phyloP scores from a whole-genome alignment of 2,113 vertebrate species.

The Xerus inauris region DNA sequence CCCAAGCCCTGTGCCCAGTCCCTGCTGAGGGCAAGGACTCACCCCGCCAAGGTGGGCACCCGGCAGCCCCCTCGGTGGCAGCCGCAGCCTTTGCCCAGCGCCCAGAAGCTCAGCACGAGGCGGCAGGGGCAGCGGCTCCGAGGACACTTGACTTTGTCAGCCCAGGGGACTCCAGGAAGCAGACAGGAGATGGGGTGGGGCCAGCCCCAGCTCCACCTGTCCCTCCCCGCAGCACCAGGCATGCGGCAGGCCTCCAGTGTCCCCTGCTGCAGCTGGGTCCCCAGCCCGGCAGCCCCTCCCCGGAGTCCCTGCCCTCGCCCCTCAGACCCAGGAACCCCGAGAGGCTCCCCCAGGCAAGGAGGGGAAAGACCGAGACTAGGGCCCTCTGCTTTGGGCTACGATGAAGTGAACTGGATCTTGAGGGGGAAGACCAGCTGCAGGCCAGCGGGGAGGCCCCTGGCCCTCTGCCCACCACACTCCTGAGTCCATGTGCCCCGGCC shows the following conservation, averaged over 20 bases:
- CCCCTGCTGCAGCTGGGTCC: no score
- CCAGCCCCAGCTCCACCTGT: background rate
- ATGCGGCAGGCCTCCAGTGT: no score
- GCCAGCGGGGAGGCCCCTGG: background rate
- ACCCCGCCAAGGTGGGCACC: no score
- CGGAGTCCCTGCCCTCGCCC: no score
- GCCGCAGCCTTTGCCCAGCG: no score
- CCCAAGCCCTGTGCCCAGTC: no score
- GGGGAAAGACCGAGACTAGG: rapidly evolving
- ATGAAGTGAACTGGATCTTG: background rate
- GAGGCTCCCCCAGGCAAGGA: background rate
- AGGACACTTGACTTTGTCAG: background rate
- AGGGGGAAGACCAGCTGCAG: no score
- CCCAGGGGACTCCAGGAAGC: no score
- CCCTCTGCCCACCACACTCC: background rate
- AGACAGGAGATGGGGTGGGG: background rate
- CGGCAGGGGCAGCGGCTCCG: rapidly evolving
- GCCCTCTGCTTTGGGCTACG: slow-evolving; percentile 55
- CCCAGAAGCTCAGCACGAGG: rapidly evolving
- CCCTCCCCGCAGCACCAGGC: no score
- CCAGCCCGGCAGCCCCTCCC: rapidly evolving
- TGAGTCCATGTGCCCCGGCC: no score
- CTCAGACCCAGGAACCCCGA: background rate
- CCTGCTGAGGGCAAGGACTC: no score
- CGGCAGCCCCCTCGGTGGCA: no score